Conservation (phyloP, 2,113 vertebrate species). For the Suncus etruscus region DNA sequence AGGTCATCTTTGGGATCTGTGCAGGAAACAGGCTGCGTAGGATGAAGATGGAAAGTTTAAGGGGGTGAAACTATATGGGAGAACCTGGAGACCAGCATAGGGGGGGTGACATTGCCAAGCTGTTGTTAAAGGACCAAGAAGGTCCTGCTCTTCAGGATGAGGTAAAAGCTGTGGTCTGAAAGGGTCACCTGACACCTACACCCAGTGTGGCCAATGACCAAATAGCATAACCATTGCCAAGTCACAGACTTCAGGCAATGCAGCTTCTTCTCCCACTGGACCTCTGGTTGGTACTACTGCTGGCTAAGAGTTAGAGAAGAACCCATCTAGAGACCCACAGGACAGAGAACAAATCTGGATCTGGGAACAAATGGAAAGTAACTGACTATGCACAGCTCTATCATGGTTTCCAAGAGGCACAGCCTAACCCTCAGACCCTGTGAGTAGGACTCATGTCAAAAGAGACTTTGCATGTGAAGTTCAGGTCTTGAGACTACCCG, state of each 20-base stretch:
- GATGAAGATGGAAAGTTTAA: too few relatives aligned
- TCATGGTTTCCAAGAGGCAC: background rate
- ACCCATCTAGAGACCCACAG: too few relatives aligned
- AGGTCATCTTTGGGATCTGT: too few relatives aligned
- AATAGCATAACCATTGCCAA: background rate
- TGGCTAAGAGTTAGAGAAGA: too few relatives aligned
- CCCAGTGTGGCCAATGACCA: background rate
- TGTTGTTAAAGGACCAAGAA: background rate
- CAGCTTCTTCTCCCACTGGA: background rate
- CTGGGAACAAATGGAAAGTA: background rate
- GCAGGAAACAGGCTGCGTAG: too few relatives aligned
- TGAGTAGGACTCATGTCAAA: background rate
- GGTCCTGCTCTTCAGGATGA: background rate
- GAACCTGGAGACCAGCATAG: accelerated
- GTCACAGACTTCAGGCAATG: background rate
- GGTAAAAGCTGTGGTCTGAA: background rate
- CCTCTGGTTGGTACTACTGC: background rate
- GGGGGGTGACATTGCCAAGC: accelerated
- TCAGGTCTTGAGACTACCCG: background rate
- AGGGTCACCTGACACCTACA: background rate
- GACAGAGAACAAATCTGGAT: background rate
- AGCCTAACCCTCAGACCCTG: background rate
- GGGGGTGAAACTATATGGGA: too few relatives aligned
- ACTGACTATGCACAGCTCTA: background rate
- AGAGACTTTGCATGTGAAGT: background rate